Evolutionary conservation across 2,888 invertebrate genomes (phyloP), one percentile per base, ranked within the genome.

Genomic region (Abrostola tripartita): DNA sequence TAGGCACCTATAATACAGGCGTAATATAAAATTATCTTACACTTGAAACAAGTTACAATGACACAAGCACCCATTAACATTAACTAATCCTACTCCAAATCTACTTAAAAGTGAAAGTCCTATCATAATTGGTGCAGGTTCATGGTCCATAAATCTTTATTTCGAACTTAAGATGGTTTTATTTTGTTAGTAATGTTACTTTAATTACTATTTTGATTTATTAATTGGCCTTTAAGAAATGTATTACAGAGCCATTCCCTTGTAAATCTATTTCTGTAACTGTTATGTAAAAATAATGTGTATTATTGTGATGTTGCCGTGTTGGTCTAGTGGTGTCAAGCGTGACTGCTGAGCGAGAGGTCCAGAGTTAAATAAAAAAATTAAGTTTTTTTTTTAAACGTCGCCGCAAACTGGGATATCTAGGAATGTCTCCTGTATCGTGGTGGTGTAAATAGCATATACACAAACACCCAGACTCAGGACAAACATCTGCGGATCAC

Each of bases 101-200:
- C 51, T 63, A 64, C 41, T 1, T 0, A 41, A 66, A 69, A 73
- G 73, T 52, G 73, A 73, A 69, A 73, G 66, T 62, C 6, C 9
- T 59, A 60, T 59, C 41, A 24, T 37, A 56, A 63, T 44, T 2
- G 35, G 56, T 69, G 36, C 56, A 66, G 36, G 11, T 59, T 58
- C 41, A 68, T 37, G 61, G 37, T 54, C 60, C 12, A 61, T 66
- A 54, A 66, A 69, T 62, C 51, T 56, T 36, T 8, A 24, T 35
- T 61, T 64, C 67, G 59, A 49, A 58, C 72, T 65, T 35, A 5
- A 38, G 63, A 61, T 68, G 65, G 65, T 44, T 56, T 5, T 40
- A 62, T 44, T 66, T 68, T 49, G 47, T 56, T 56, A 51, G 60
- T 55, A 68, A 65, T 58, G 41, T 53, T 38, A 37, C 37, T 47